Base-by-base conservation (phyloP, 1,140 invertebrate species). In the Phymorhynchus buccinoides region DNA sequence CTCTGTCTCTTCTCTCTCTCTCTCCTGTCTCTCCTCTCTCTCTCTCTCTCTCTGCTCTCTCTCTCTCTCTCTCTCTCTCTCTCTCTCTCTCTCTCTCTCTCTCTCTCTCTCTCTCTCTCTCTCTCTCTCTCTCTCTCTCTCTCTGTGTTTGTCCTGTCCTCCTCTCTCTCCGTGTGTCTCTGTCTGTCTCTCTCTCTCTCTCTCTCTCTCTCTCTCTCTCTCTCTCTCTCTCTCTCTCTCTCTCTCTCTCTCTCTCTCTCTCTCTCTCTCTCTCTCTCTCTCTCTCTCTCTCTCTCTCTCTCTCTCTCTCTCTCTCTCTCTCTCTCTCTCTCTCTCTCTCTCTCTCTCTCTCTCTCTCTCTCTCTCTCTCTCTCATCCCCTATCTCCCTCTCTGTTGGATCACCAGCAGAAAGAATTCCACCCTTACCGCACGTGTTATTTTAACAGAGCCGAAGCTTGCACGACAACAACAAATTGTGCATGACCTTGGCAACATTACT, bases 391-490 rank as follows among this genome's bases (percentile, higher is more conserved):
- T n/a, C n/a, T n/a, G n/a, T n/a, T n/a, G n/a, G n/a, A n/a, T 27
- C 12, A 22, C 12, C n/a, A 12, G 56, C 56, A 27, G 56, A 62
- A n/a, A n/a, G n/a, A n/a, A n/a, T n/a, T n/a, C n/a, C n/a, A 62
- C 2, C 22, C 22, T 62, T 62, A 62, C 14, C 56, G n/a, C 56
- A 62, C 56, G 56, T 3, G 56, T 62, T 62, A 62, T 62, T 62
- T 62, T 27, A 62, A 62, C 56, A 62, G 56, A 62, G 56, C 56
- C 22, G 56, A 62, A 62, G 56, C 56, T 27, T 62, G 56, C 56
- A 62, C n/a, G 56, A 62, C 56, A 62, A 27, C 56, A 62, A 62
- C 56, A 62, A 62, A 62, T 62, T 62, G 56, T 62, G 56, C 56
- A 62, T 62, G 56, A 62, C 56, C 56, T 62, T 37, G 30, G 35